Evolutionary conservation across 1,140 invertebrate species (phyloP).

Genomic region (Drosophila subpulchrella): DNA sequence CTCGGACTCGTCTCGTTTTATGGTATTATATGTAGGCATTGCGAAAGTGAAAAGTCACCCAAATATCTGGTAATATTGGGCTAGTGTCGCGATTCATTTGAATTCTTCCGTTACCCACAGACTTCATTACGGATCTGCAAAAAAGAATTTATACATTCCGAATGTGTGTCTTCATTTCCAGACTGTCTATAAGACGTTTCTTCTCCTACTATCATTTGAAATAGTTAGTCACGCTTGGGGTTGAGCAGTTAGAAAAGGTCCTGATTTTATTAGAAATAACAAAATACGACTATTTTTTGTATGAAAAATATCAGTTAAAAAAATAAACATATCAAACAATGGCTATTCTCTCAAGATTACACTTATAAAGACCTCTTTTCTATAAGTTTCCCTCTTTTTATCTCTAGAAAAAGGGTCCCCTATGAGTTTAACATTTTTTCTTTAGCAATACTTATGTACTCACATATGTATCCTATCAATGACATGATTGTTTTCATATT

Average conservation of each 20-base stretch:
- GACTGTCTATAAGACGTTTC: slow-evolving; percentile 32
- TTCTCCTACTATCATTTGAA: slow-evolving; percentile 40
- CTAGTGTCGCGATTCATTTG: slow-evolving; percentile 4
- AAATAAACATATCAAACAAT: too few relatives aligned
- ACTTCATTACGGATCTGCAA: slow-evolving; percentile 19
- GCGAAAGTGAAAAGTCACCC: slow-evolving; percentile 42
- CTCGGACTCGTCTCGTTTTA: slow-evolving; percentile 12
- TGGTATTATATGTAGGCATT: slow-evolving; percentile 6
- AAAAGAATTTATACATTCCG: slow-evolving; percentile 15
- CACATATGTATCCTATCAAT: too few relatives aligned
- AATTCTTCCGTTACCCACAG: slow-evolving; percentile 28
- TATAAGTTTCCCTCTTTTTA: too few relatives aligned
- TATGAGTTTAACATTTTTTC: too few relatives aligned
- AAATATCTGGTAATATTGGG: slow-evolving; percentile 3
- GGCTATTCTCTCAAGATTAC: too few relatives aligned
- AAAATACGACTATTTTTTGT: too few relatives aligned
- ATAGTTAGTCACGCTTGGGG: not conserved
- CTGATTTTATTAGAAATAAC: too few relatives aligned
- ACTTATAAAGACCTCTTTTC: too few relatives aligned
- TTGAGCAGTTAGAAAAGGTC: not conserved
- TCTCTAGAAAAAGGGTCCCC: too few relatives aligned
- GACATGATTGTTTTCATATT: not conserved
- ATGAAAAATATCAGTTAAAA: too few relatives aligned
- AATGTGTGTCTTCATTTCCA: slow-evolving; percentile 24
- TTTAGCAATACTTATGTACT: too few relatives aligned